A percentile compares a stretch with the other conserved stretches of the same genome.
Evolutionary conservation across 1,140 invertebrate genomes (phyloP).

Genomic region (Metopolophium dirhodum): DNA sequence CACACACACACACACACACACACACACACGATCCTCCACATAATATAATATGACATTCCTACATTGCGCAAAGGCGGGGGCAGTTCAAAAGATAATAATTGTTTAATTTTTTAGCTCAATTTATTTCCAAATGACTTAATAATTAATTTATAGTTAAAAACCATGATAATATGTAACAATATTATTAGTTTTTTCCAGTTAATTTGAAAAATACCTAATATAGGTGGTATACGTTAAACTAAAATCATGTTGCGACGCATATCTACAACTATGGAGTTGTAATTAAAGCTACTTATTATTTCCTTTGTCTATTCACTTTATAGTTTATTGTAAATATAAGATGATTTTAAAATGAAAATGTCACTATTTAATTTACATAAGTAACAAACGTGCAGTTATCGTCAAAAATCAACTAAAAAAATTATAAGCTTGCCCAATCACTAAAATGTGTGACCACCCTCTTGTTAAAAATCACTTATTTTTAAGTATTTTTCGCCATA

Average conservation of each 20-base stretch:
- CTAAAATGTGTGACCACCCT: too few relatives aligned
- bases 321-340: too few relatives aligned
- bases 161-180: not conserved
- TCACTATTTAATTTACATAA: not conserved
- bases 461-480: not conserved
- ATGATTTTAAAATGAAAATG: not conserved
- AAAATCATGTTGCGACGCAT: not conserved
- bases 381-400: not conserved
- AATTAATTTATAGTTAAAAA: not conserved
- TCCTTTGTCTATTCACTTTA: not conserved
- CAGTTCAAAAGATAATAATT: too few relatives aligned
- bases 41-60: too few relatives aligned
- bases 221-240: not conserved
- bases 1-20: too few relatives aligned
- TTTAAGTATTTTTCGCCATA: not conserved
- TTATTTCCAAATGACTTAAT: not conserved
- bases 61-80: too few relatives aligned
- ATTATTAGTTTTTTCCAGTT: not conserved
- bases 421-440: too few relatives aligned
- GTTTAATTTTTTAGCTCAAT: too few relatives aligned
- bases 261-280: not conserved
- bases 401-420: too few relatives aligned
- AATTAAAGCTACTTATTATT: not conserved
- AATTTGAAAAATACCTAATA: not conserved
- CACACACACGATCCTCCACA: too few relatives aligned